A percentile compares a stretch with the other conserved stretches of the same genome.
Conservation (phyloP, 2,888 invertebrate genomes). For the Protodeltote pygarga region DNA sequence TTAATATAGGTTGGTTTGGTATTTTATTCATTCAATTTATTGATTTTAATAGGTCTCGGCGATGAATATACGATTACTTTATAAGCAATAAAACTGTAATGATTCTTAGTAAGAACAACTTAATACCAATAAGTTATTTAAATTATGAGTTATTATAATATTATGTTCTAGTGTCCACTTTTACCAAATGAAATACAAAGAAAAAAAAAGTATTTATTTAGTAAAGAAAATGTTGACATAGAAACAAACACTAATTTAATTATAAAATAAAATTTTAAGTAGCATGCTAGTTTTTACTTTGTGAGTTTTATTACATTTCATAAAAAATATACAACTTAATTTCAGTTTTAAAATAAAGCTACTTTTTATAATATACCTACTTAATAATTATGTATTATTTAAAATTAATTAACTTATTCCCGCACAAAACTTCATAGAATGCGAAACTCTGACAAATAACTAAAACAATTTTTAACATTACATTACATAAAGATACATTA, state of each 20-base stretch:
- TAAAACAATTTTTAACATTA: too few relatives aligned
- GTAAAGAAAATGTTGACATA: constrained; percentile 28
- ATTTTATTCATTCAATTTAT: neutral
- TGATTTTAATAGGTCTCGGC: neutral
- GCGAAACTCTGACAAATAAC: too few relatives aligned
- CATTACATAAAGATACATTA: too few relatives aligned
- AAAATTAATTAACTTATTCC: too few relatives aligned
- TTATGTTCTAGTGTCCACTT: too few relatives aligned
- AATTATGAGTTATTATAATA: too few relatives aligned
- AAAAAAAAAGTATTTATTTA: constrained; percentile 27
- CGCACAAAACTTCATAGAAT: too few relatives aligned
- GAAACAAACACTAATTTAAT: constrained; percentile 36
- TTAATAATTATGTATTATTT: too few relatives aligned
- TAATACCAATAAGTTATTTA: too few relatives aligned
- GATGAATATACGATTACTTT: too few relatives aligned
- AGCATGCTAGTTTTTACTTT: constrained; percentile 14
- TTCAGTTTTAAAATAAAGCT: constrained; percentile 17
- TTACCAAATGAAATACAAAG: constrained; percentile 33
- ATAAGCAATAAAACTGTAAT: neutral
- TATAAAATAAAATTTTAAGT: constrained; percentile 30
- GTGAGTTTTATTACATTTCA: constrained; percentile 21
- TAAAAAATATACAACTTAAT: constrained; percentile 28
- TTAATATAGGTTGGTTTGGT: neutral
- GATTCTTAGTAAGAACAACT: neutral
- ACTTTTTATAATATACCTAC: too few relatives aligned